Evolutionary conservation across 2,797 vertebrate species (phyloP), one percentile per base, ranked within the genome.

Genomic region (Sarcophilus harrisii): DNA sequence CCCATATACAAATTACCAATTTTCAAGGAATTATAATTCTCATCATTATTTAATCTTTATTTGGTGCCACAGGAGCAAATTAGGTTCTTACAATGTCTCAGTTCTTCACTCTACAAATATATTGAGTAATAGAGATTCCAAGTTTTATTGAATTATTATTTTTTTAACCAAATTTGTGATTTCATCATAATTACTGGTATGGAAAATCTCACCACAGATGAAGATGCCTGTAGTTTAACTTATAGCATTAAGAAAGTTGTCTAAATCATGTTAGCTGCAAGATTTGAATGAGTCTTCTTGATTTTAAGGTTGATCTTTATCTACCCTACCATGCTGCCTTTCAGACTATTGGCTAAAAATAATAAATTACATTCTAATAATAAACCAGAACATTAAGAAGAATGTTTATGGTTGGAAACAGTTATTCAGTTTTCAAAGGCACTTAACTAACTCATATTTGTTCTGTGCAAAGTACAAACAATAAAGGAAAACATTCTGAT

Each of bases 31-130:
- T 28, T 94, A 32, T 94, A 91, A 30, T 92, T 92, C 27, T 93
- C n/a, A 92, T 58, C 11, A 32, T 60, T 91, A 90, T 57, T 92
- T 90, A 60, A n/a, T 90, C 91, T 13, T 66, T 93, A 12, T 59
- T 16, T 1, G 57, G 60, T 57, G 4, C 52, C 58, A 94, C 32
- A 14, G 1, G 92, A 4, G 9, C 12, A 92, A 30, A 91, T 59
- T 38, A 96, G 24, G 49, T 90, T 58, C 13, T 93, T 93, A 38
- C 21, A 57, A 87, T 81, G 60, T 93, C 45, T 94, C 29, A 93
- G 90, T 73, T 73, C 14, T 73, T 66, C 14, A 66, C 14, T 66
- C 28, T 21, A 5, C n/a, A 18, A 38, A 38, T 38, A 38, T 73
- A 73, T 9, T 73, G 66, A 73, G n/a, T n/a, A 73, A 73, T n/a